phyloP scores from a whole-genome alignment of 2,888 invertebrate genomes.

The Eubasilissa splendida region DNA sequence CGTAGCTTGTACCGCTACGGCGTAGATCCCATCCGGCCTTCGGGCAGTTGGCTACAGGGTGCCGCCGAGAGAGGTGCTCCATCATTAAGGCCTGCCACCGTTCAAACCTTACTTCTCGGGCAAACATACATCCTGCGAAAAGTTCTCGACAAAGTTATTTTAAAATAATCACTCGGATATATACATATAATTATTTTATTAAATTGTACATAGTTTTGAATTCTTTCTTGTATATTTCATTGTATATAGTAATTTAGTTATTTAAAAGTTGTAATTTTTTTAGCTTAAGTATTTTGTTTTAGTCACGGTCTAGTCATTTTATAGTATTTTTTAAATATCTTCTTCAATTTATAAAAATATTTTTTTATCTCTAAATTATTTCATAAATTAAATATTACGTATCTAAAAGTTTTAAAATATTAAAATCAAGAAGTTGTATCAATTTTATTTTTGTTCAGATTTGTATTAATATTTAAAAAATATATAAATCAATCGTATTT shows the following conservation, averaged over 20 bases:
- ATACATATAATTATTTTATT: background rate
- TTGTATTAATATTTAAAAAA: too few species aligned
- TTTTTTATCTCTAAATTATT: too few species aligned
- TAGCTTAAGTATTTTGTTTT: background rate
- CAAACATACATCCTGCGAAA: background rate
- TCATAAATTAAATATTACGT: too few species aligned
- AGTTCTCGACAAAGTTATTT: slow-evolving; percentile 7
- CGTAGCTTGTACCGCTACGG: slow-evolving; percentile 35
- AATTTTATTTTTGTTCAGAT: too few species aligned
- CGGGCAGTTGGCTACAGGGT: slow-evolving; percentile 44
- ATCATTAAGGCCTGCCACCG: background rate
- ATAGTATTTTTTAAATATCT: background rate
- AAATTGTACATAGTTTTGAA: too few species aligned
- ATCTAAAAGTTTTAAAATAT: too few species aligned
- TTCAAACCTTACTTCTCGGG: background rate
- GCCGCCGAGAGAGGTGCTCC: slow-evolving; percentile 42
- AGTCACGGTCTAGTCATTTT: background rate
- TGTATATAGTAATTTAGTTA: too few species aligned
- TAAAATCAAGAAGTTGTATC: too few species aligned
- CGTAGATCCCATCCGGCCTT: slow-evolving; percentile 6
- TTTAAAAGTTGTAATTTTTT: too few species aligned
- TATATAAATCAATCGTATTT: too few species aligned
- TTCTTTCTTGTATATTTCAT: too few species aligned
- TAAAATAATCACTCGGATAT: slow-evolving; percentile 11
- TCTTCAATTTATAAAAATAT: background rate